phyloP scores from a whole-genome alignment of 23 tunicate species.

The Diplosoma virens region DNA sequence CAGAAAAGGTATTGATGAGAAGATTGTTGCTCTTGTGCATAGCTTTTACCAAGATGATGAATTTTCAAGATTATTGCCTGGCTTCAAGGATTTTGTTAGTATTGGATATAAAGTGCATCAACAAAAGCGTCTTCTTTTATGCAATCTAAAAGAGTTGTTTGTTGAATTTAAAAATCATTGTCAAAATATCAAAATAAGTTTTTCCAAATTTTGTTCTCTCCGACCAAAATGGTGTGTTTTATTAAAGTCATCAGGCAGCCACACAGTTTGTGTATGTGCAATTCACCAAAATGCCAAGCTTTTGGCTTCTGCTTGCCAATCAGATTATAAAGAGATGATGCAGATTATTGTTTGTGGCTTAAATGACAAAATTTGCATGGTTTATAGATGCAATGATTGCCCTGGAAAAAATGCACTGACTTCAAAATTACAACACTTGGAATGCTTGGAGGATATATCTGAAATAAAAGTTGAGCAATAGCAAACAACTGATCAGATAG shows the following conservation, averaged over 20 bases:
- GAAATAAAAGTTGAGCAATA: slow-evolving; percentile 26
- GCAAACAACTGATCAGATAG: slow-evolving; percentile 7
- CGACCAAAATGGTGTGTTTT: slow-evolving; percentile 17
- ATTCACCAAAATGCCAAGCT: slow-evolving; percentile 19
- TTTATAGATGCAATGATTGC: slow-evolving; percentile 8
- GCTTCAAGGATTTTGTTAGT: slow-evolving; percentile 10
- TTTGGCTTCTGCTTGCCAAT: slow-evolving; percentile 1
- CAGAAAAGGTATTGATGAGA: slow-evolving; percentile 21
- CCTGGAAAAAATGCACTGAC: neutral
- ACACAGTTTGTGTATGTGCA: slow-evolving; percentile 29
- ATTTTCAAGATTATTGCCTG: slow-evolving; percentile 33
- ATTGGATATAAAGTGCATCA: slow-evolving; percentile 22
- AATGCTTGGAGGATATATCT: neutral
- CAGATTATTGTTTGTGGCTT: slow-evolving; percentile 11
- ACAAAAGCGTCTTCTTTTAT: slow-evolving; percentile 20
- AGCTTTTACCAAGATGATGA: slow-evolving; percentile 28
- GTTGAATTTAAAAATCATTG: slow-evolving; percentile 17
- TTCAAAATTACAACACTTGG: neutral
- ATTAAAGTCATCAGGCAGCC: slow-evolving; percentile 31
- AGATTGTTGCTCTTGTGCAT: slow-evolving; percentile 9
- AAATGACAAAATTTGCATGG: slow-evolving; percentile 18
- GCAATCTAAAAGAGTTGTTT: slow-evolving; percentile 30
- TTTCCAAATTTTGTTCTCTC: slow-evolving; percentile 24
- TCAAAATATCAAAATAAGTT: neutral
- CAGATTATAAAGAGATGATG: slow-evolving; percentile 11